Percentiles rank a stretch among this genome's conserved stretches.
phyloP scores from a whole-genome alignment of 2,113 vertebrate genomes.

The Hippocampus barbouri region DNA sequence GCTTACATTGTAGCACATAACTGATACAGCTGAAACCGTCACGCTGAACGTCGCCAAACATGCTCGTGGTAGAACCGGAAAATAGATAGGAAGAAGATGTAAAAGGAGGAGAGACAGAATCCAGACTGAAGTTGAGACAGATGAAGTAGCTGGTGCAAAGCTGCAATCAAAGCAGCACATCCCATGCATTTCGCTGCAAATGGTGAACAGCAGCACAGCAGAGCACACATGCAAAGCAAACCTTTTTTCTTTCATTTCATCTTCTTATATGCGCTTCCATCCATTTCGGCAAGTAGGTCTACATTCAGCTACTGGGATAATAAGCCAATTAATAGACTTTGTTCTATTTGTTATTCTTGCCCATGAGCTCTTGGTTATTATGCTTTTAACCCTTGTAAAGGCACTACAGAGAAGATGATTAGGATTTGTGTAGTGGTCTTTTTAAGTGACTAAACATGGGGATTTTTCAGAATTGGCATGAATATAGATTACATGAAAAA shows the following conservation, averaged over 20 bases:
- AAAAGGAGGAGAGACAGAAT: constrained; percentile 3
- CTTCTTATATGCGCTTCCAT: constrained; percentile 1
- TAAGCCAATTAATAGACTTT: constrained; percentile 16
- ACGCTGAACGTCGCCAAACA: constrained; percentile 24
- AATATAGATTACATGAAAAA: background rate
- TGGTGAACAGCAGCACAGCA: constrained; percentile 26
- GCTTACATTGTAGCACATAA: constrained; percentile 27
- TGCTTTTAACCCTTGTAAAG: constrained; percentile 12
- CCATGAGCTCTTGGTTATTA: constrained; percentile 16
- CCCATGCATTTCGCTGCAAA: constrained; percentile 52
- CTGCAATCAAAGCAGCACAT: constrained; percentile 27
- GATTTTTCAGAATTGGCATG: background rate
- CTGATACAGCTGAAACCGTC: constrained; percentile 14
- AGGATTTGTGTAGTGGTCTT: background rate
- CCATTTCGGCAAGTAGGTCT: background rate
- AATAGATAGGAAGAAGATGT: background rate
- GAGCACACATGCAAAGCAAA: constrained; percentile 48
- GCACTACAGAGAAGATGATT: background rate
- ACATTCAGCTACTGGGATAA: constrained; percentile 16
- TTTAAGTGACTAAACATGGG: background rate
- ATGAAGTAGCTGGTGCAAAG: constrained; percentile 21
- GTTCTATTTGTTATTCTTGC: constrained; percentile 20
- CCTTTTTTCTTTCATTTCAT: constrained; percentile 35
- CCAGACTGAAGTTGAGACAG: constrained; percentile 1
- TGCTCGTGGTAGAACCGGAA: background rate